A percentile compares a stretch with the other conserved stretches of the same genome.
phyloP scores from a whole-genome alignment of 2,113 vertebrate species.

The Neogobius melanostomus region DNA sequence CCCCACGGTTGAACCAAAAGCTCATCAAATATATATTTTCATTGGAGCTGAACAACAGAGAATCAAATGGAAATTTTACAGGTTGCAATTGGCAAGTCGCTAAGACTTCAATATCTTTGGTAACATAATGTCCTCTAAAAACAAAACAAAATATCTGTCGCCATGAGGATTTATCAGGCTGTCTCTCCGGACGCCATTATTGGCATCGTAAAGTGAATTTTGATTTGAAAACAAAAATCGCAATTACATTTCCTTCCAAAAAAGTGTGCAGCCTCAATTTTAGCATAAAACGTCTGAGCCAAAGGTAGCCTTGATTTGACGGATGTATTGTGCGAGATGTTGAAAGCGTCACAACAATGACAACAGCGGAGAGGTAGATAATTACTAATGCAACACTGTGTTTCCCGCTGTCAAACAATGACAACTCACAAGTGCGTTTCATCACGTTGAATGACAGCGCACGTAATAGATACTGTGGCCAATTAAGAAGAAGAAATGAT shows the following conservation, averaged over 20 bases:
- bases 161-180: no score
- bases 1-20: background rate
- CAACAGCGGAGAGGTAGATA: background rate
- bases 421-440: conserved; percentile 16
- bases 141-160: no score
- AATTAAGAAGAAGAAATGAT: conserved; percentile 46
- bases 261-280: no score
- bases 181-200: no score
- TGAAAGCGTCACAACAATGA: conserved; percentile 5
- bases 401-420: conserved; percentile 14
- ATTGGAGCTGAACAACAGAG: no score
- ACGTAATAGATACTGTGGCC: conserved; percentile 28
- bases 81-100: no score
- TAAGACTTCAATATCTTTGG: no score
- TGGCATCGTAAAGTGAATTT: no score
- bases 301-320: background rate
- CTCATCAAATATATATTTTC: background rate
- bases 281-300: background rate
- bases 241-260: no score
- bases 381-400: conserved; percentile 10
- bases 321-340: background rate
- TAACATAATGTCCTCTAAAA: no score
- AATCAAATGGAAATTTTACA: no score
- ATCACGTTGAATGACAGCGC: conserved; percentile 38
- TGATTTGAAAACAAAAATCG: no score